Evolutionary conservation across 2,113 vertebrate species (phyloP).

Genomic region (Circaetus cinerascens): DNA sequence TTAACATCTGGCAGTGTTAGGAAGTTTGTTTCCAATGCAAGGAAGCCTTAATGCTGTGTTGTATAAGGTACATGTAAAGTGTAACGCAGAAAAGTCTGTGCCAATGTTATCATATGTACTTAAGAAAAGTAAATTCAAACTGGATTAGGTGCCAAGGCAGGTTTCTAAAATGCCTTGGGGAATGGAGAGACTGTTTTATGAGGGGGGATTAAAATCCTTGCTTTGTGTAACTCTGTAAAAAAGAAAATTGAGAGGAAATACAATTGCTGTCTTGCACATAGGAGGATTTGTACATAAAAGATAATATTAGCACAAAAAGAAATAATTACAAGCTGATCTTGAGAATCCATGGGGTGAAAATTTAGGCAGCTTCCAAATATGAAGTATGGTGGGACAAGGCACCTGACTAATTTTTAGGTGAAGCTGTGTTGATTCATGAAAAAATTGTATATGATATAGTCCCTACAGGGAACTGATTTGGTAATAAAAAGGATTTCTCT

Average conservation of each 20-base stretch:
- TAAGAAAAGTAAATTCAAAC: neutral
- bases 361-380: neutral
- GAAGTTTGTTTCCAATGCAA: neutral
- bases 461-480: neutral
- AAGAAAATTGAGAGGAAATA: neutral
- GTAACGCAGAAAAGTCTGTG: neutral
- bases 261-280: neutral
- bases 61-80: neutral
- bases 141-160: neutral
- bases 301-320: neutral
- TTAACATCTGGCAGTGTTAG: neutral
- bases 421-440: neutral
- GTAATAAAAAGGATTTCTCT: neutral
- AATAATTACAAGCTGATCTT: neutral
- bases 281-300: neutral
- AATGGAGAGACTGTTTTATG: neutral
- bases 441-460: neutral
- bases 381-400: neutral
- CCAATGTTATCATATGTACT: neutral
- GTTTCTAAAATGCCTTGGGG: neutral
- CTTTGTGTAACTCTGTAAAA: neutral
- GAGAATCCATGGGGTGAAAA: neutral
- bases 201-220: neutral
- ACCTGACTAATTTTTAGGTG: neutral
- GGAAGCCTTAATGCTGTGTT: neutral